Evolutionary conservation across 2,113 vertebrate species (phyloP).

Genomic region (Corythoichthys haematopterus): DNA sequence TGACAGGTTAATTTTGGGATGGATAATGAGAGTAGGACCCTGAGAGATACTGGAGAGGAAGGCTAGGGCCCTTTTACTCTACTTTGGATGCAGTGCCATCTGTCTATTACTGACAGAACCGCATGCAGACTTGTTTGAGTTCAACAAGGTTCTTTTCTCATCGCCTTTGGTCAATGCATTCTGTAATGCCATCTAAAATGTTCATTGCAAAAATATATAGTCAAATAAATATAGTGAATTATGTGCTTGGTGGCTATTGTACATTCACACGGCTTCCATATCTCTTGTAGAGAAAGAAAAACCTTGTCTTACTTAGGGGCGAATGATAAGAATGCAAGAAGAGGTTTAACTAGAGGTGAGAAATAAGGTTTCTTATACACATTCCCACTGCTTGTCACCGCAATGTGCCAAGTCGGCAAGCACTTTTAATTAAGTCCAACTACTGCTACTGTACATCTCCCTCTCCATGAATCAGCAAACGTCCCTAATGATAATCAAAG

Average conservation of each 20-base stretch:
- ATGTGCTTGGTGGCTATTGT: slow-evolving; percentile 14
- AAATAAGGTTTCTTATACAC: slow-evolving; percentile 48
- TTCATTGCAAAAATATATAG: background rate
- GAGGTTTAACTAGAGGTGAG: slow-evolving; percentile 65
- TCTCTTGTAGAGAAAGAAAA: background rate
- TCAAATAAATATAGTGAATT: background rate
- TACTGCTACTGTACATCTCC: slow-evolving; percentile 35
- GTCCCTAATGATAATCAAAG: slow-evolving; percentile 53
- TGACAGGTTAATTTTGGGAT: slow-evolving; percentile 99
- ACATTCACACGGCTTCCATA: background rate
- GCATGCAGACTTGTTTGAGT: slow-evolving; percentile 66
- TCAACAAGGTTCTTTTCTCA: slow-evolving; percentile 29
- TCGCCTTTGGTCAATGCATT: background rate
- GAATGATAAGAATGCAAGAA: slow-evolving; percentile 52
- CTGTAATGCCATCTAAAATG: background rate
- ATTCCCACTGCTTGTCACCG: slow-evolving; percentile 65
- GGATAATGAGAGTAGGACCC: slow-evolving; percentile 95
- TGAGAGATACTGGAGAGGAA: slow-evolving; percentile 71
- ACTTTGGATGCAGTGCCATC: slow-evolving; percentile 96
- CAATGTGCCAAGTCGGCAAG: slow-evolving; percentile 65
- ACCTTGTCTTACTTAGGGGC: slow-evolving; percentile 65
- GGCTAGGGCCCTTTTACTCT: slow-evolving; percentile 68
- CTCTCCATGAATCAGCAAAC: slow-evolving; percentile 64
- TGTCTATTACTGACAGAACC: slow-evolving; percentile 83
- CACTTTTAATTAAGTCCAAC: slow-evolving; percentile 66